A percentile compares a stretch with the other conserved stretches of the same genome.
Conservation (phyloP, 2,888 invertebrate genomes). For the Deilephila elpenor region DNA sequence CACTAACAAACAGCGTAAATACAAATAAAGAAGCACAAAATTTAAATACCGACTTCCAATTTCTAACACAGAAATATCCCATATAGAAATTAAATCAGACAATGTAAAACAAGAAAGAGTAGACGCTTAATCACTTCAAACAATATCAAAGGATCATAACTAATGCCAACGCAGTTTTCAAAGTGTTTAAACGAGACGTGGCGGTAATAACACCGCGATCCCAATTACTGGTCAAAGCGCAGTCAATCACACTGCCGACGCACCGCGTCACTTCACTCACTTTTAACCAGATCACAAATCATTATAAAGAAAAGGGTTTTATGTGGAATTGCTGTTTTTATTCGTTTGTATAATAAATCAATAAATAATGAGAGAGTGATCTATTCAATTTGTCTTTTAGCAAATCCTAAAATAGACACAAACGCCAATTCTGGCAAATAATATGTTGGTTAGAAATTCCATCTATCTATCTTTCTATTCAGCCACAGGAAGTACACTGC, state of each 20-base stretch:
- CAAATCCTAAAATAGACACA: too few relatives aligned
- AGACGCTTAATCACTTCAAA: constrained; percentile 9
- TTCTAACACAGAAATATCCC: neutral
- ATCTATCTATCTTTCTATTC: neutral
- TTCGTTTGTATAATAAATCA: too few relatives aligned
- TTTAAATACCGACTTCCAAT: too few relatives aligned
- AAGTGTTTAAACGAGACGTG: constrained; percentile 49
- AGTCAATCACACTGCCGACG: constrained; percentile 63
- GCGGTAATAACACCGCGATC: constrained; percentile 61
- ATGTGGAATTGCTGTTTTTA: neutral
- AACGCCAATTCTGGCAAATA: neutral
- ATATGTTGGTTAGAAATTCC: neutral
- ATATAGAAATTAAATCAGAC: neutral
- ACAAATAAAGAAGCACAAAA: too few relatives aligned
- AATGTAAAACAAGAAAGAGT: neutral
- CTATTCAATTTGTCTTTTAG: too few relatives aligned
- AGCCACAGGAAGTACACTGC: neutral
- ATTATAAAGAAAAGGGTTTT: neutral
- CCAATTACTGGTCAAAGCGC: constrained; percentile 70
- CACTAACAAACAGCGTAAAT: too few relatives aligned
- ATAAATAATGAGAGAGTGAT: too few relatives aligned
- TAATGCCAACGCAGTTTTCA: constrained; percentile 11
- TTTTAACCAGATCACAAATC: constrained; percentile 15
- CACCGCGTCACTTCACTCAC: constrained; percentile 4
- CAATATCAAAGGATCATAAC: constrained; percentile 23